Conservation (phyloP, 2,888 invertebrate genomes). For the Podotricha telesiphe region DNA sequence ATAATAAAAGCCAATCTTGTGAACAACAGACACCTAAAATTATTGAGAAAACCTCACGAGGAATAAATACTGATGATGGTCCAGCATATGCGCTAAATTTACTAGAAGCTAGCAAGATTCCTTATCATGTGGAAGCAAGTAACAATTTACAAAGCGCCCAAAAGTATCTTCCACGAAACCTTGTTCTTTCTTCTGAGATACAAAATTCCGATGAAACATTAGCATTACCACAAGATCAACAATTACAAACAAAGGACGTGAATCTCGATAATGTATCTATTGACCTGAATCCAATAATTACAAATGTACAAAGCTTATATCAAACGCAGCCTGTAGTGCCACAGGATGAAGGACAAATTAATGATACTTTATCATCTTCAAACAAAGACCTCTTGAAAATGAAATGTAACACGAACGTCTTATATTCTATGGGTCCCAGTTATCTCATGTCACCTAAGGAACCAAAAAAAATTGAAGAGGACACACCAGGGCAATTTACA, state of each 20-base stretch:
- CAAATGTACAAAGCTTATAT: constrained; percentile 16
- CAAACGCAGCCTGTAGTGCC: background rate
- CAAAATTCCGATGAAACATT: background rate
- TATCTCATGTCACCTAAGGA: background rate
- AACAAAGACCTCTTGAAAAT: background rate
- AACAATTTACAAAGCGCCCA: background rate
- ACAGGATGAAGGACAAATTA: background rate
- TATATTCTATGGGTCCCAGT: background rate
- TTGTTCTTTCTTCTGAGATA: background rate
- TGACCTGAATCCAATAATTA: constrained; percentile 14
- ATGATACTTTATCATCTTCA: background rate
- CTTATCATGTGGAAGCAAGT: background rate
- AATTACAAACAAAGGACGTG: background rate
- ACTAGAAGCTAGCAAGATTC: constrained; percentile 15
- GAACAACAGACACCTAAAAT: background rate
- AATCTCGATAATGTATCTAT: background rate
- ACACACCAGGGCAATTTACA: background rate
- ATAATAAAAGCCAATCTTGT: background rate
- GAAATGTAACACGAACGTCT: constrained; percentile 14
- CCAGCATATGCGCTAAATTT: constrained; percentile 26
- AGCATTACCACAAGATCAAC: background rate
- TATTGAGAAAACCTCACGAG: background rate
- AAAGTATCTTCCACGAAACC: background rate
- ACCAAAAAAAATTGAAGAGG: background rate
- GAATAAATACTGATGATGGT: constrained; percentile 34